Base-by-base conservation (phyloP, 2,113 vertebrate species). In the Rhea pennata region DNA sequence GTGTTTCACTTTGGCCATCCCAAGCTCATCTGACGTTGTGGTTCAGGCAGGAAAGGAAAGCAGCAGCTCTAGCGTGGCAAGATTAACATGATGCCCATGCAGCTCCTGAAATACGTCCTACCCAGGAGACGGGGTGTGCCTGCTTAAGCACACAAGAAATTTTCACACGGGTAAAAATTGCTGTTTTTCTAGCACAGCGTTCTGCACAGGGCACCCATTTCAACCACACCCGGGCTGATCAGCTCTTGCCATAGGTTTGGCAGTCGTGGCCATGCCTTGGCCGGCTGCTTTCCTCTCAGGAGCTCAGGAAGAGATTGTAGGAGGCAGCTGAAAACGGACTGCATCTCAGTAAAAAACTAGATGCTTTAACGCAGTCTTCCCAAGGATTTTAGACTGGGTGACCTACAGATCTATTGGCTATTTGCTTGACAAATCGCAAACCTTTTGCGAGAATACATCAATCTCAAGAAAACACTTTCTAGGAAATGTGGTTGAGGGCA, bases 121-220 rank as follows among this genome's bases (percentile, higher is more conserved):
- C 84, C 33, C 84, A 46, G 16, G 13, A 42, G 6, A 39, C 3
- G 3, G 42, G 21, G n/a, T 19, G 71, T 58, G 79, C 71, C 19
- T 5, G 24, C 22, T 4, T 2, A 36, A 82, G 33, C 22, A 22
- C 0, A 1, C 0, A 20, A 39, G 40, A 70, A 44, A 21, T 62
- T 8, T 0, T 31, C 66, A 78, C 23, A 23, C 22, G 21, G 15
- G 8, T 29, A 24, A n/a, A 86, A 67, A 88, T 76, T n/a, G 6
- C 7, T 9, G 1, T 0, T 19, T 40, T 1, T 67, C 19, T 7
- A 9, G 4, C 2, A 3, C 12, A 3, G 75, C 31, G 27, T 65
- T 21, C 29, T 20, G 11, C 39, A n/a, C 36, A 48, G 12, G 2
- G 16, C 48, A 23, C 24, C 10, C 36, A 50, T 64, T 78, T 75